A percentile compares a stretch with the other conserved stretches of the same genome.
phyloP scores from a whole-genome alignment of 2,797 vertebrate genomes.

The Gymnopithys bicolor region DNA sequence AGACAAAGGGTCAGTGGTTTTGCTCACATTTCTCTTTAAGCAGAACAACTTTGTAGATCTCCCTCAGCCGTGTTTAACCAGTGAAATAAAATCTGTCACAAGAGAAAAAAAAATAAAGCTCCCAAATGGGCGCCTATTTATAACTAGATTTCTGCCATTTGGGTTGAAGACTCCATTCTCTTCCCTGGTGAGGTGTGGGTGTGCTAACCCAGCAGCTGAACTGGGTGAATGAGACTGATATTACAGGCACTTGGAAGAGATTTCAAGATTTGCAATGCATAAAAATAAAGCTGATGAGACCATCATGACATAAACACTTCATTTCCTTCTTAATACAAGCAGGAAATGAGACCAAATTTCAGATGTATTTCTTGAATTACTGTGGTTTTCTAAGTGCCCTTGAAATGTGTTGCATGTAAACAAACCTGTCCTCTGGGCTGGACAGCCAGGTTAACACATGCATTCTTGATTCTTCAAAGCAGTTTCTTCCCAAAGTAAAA shows the following conservation, averaged over 20 bases:
- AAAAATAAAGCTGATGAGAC: conserved; percentile 9
- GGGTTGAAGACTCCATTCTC: background rate
- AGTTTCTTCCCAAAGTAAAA: background rate
- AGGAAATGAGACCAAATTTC: conserved; percentile 47
- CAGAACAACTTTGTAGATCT: background rate
- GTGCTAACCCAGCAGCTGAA: conserved; percentile 4
- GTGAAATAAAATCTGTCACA: background rate
- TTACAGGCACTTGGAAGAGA: background rate
- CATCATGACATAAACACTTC: background rate
- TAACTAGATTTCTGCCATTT: background rate
- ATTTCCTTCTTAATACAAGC: background rate
- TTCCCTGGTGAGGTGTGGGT: background rate
- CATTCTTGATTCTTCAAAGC: conserved; percentile 14
- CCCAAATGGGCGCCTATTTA: background rate
- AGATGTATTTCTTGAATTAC: conserved; percentile 47
- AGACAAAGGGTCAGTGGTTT: background rate
- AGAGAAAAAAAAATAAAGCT: background rate
- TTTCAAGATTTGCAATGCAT: background rate
- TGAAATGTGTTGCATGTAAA: conserved; percentile 42
- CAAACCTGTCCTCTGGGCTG: conserved; percentile 33
- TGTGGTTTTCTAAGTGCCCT: conserved; percentile 37
- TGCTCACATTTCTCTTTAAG: background rate
- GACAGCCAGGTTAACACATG: conserved; percentile 18
- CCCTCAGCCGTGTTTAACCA: background rate
- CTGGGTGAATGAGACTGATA: background rate